phyloP scores from a whole-genome alignment of 2,113 vertebrate genomes.

The Tamias sibiricus region DNA sequence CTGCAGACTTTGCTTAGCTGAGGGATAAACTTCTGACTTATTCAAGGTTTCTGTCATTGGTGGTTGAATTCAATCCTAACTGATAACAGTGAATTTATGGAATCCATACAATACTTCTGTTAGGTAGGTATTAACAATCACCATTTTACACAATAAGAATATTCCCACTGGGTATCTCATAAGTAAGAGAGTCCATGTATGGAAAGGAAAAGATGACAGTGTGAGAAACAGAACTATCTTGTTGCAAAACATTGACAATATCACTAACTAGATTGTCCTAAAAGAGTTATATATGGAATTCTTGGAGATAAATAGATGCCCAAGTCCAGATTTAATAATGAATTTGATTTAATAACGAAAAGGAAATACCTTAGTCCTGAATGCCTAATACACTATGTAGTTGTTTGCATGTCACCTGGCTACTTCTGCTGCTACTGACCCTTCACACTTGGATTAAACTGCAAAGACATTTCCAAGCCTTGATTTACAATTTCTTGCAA shows the following conservation, averaged over 20 bases:
- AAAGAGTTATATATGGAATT: background rate
- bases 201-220: background rate
- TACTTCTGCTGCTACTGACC: background rate
- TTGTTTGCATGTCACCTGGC: background rate
- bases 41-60: background rate
- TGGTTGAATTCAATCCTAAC: background rate
- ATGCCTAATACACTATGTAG: background rate
- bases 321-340: background rate
- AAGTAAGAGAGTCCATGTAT: background rate
- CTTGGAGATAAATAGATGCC: background rate
- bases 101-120: background rate
- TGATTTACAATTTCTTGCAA: conserved; percentile 26
- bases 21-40: background rate
- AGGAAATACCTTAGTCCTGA: background rate
- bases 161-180: background rate
- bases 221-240: background rate
- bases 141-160: background rate
- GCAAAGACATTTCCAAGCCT: background rate
- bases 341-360: background rate
- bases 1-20: background rate
- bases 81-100: background rate
- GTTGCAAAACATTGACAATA: background rate
- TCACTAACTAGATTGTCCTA: background rate
- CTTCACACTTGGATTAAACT: background rate
- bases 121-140: background rate